Base-by-base conservation (phyloP, 2,888 invertebrate genomes). In the Merodon equestris region DNA sequence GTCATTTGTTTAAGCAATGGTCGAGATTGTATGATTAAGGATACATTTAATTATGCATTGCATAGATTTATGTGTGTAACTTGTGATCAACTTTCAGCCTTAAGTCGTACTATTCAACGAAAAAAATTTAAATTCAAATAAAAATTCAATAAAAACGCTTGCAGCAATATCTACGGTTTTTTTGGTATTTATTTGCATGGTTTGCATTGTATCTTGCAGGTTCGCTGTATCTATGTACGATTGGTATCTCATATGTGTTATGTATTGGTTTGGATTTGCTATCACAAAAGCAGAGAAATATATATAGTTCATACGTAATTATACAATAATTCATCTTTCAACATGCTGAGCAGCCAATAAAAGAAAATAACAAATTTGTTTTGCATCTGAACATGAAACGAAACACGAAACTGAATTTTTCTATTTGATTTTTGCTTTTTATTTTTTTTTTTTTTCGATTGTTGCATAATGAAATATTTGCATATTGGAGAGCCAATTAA, bases 321-420 rank as follows among this genome's bases (percentile, higher is more conserved):
- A 45, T 72, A 72, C 72, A 72, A 64, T 73, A 79, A 79, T 79
- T 74, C 64, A 70, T 74, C 64, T 54, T 74, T 74, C 68, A 79
- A 79, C 79, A 79, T 79, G 79, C 79, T 79, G 79, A 79, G 79
- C 79, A 79, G 79, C 79, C 79, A 79, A 79, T 79, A 79, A 72
- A 79, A 74, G 64, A 79, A 79, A 64, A 60, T 63, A 73, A 72
- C n/a, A n/a, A n/a, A 67, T 67, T 81, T 76, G 48, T 66, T 77
- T 82, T 75, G 67, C 74, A 81, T 75, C 67, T 75, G 75, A 81
- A 74, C 68, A 74, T 71, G 71, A 72, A 77, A 73, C 61, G 67
- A 77, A 75, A 75, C 58, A 64, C 51, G 64, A 36, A 71, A 76
- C 58, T 71, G 15, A 76, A 70, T 70, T 44, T 36, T 48, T 54